A percentile compares a stretch with the other conserved stretches of the same genome.
Evolutionary conservation across 1,140 invertebrate genomes (phyloP).

Genomic region (Rhagoletis zephyria): DNA sequence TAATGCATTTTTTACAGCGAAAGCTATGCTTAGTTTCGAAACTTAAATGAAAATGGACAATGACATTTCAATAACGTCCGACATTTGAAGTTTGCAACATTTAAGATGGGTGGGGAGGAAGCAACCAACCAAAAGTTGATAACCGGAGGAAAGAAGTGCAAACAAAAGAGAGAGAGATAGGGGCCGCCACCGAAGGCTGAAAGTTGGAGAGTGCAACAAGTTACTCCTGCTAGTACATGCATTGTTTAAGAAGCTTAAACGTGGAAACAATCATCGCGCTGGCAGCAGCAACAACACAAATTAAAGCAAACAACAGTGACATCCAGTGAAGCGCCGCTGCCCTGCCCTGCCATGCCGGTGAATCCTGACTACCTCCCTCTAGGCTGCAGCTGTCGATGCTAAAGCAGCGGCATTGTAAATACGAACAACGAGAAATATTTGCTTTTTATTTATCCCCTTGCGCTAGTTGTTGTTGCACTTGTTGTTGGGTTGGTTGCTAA

Average conservation of each 20-base stretch:
- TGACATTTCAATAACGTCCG: neutral
- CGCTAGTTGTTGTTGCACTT: neutral
- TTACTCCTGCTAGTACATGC: conserved; percentile 22
- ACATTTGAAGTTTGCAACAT: conserved; percentile 13
- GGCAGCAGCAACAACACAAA: neutral
- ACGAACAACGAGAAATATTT: neutral
- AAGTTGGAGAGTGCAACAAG: conserved; percentile 27
- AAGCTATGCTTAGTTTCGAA: too few species aligned
- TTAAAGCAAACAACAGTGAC: neutral
- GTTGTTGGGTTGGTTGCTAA: neutral
- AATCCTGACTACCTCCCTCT: neutral
- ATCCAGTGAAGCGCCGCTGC: neutral
- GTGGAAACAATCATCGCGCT: conserved; percentile 23
- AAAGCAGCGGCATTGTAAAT: neutral
- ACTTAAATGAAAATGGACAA: neutral
- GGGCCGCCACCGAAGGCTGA: neutral
- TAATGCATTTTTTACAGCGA: too few species aligned
- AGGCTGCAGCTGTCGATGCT: neutral
- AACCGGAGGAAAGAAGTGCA: neutral
- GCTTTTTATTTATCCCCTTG: neutral
- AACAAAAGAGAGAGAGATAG: neutral
- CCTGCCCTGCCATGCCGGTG: neutral
- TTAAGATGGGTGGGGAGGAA: neutral
- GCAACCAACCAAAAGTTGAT: neutral
- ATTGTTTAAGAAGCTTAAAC: conserved; percentile 37